phyloP scores from a whole-genome alignment of 2,888 invertebrate genomes.

The Drosophila buzzatii region DNA sequence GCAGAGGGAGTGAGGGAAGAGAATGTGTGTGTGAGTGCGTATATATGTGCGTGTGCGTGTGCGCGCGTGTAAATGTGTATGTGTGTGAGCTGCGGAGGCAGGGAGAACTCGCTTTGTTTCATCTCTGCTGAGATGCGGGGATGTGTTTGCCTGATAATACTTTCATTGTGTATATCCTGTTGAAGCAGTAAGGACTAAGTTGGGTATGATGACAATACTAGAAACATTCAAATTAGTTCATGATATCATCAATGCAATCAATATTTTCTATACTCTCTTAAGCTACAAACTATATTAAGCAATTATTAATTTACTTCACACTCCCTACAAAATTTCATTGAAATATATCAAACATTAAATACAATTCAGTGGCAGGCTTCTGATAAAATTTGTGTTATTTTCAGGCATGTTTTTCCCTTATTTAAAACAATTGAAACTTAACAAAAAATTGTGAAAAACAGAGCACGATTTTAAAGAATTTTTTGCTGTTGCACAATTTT shows the following conservation, averaged over 20 bases:
- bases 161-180: slow-evolving; percentile 2
- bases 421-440: not conserved
- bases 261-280: not conserved
- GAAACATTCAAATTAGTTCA: too few species aligned
- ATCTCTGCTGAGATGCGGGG: not conserved
- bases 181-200: too few species aligned
- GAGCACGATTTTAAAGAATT: not conserved
- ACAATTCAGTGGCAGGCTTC: too few species aligned
- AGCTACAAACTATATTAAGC: not conserved
- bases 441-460: not conserved
- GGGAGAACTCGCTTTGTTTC: not conserved
- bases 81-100: not conserved
- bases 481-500: slow-evolving; percentile 1
- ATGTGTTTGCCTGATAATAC: slow-evolving; percentile 8
- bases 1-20: not conserved
- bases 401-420: not conserved
- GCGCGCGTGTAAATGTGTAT: not conserved
- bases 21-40: not conserved
- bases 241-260: not conserved
- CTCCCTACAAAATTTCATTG: too few species aligned
- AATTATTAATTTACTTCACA: too few species aligned
- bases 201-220: not conserved
- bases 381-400: not conserved
- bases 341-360: too few species aligned
- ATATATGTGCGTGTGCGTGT: not conserved